Conservation (phyloP, 1,140 invertebrate species). For the Drosophila nikananu region DNA sequence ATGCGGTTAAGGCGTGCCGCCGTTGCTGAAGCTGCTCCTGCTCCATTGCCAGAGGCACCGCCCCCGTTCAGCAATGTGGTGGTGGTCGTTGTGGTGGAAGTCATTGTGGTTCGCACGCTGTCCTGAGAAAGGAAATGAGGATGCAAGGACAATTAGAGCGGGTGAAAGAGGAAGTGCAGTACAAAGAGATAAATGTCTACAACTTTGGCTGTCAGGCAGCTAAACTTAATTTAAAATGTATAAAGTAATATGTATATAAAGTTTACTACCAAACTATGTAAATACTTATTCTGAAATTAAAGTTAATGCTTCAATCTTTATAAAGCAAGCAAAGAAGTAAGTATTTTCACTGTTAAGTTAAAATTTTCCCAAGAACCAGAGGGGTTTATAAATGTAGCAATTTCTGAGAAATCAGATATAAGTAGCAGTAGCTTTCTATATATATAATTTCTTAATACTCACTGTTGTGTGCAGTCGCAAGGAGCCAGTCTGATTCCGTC, state of each 20-base stretch:
- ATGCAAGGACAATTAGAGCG: conserved; percentile 23
- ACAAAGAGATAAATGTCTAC: not conserved
- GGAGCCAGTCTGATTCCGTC: conserved; percentile 71
- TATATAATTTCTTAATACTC: conserved; percentile 27
- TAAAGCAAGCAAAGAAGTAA: not conserved
- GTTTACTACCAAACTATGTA: not conserved
- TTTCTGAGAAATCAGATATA: not conserved
- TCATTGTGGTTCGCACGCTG: conserved; percentile 80
- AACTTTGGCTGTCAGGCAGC: not conserved
- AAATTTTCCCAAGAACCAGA: not conserved
- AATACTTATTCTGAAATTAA: not conserved
- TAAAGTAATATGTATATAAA: not conserved
- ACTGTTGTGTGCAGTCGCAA: conserved; percentile 73
- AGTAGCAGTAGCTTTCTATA: not conserved
- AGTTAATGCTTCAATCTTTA: not conserved
- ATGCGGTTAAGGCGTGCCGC: conserved; percentile 60
- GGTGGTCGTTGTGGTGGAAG: conserved; percentile 68
- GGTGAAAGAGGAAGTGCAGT: conserved; percentile 4
- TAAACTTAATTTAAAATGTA: not conserved
- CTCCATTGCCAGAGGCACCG: conserved; percentile 36
- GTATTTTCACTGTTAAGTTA: not conserved
- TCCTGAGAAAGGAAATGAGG: conserved; percentile 55
- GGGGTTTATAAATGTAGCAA: not conserved
- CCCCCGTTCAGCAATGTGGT: conserved; percentile 56
- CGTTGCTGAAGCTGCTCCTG: not conserved